Base-by-base conservation (phyloP, 1,140 invertebrate genomes). In the Pseudomyrmex concolor region DNA sequence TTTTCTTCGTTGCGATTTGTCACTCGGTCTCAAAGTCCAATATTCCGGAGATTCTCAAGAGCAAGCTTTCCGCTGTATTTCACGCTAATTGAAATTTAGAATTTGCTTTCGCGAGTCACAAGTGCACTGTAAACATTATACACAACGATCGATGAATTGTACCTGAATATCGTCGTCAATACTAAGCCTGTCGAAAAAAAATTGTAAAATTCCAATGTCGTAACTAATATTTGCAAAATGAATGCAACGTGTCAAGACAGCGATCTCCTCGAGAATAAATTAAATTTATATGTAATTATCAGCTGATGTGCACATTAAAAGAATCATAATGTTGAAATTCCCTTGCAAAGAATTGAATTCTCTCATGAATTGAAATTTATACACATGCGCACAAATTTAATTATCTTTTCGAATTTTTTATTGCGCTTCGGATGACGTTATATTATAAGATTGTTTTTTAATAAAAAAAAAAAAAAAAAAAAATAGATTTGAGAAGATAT, bases 281-380 rank as follows among this genome's bases (percentile, higher is more conserved):
- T 43, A 17, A 25, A 22, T 48, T 59, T 15, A 34, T n/a, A 57
- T 19, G 15, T 48, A 64, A 77, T 77, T 54, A 77, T 13, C 34
- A 50, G 9, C 8, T 80, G 66, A 80, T 19, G 48, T 50, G 59
- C 5, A 60, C 19, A 50, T 71, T 80, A 71, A 57, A 57, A n/a
- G 54, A 71, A 48, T 78, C 25, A 80, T 12, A 45, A 43, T 60
- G 34, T 15, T 8, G 19, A 22, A 80, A 80, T 80, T 80, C 15
- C 45, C 66, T 80, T 66, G 59, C 66, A 45, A 50, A 80, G 50
- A 34, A 13, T 70, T 25, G 54, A 48, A 34, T 34, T 34, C 34
- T 0, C 34, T 34, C 54, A 25, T 43, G 43, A 7, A 59, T 51
- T 51, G 9, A 10, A 12, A 51, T 13, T 10, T 51, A 13, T 7